Conservation (phyloP, 1,140 invertebrate genomes). For the Melanaphis sacchari region DNA sequence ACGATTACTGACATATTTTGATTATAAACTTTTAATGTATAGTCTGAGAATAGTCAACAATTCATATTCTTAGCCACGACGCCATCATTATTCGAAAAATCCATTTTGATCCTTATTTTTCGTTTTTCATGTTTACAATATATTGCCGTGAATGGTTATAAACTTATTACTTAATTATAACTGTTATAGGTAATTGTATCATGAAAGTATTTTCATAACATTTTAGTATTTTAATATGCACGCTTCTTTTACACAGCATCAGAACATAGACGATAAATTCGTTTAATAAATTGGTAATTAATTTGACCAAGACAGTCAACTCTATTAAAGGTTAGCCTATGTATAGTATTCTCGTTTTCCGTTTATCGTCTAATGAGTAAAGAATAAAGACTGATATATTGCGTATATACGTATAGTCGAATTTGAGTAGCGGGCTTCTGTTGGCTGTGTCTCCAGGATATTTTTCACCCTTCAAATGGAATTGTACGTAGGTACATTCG, state of each 20-base stretch:
- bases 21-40: too few species aligned
- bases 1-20: too few species aligned
- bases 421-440: too few species aligned
- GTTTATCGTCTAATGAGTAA: background rate
- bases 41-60: too few species aligned
- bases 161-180: background rate
- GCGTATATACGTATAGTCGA: too few species aligned
- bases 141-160: background rate
- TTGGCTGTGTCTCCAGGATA: too few species aligned
- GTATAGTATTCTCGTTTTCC: background rate
- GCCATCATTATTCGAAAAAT: too few species aligned
- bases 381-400: too few species aligned
- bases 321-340: background rate
- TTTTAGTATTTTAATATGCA: background rate
- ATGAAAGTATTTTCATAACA: background rate
- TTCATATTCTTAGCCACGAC: too few species aligned
- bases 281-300: too few species aligned
- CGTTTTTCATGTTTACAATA: background rate
- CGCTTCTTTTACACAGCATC: background rate
- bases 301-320: too few species aligned
- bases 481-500: background rate
- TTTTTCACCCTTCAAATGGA: background rate
- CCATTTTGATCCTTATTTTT: background rate
- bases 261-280: background rate
- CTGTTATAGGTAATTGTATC: background rate